Conservation (phyloP, 2,113 vertebrate genomes). For the Acinonyx jubatus region DNA sequence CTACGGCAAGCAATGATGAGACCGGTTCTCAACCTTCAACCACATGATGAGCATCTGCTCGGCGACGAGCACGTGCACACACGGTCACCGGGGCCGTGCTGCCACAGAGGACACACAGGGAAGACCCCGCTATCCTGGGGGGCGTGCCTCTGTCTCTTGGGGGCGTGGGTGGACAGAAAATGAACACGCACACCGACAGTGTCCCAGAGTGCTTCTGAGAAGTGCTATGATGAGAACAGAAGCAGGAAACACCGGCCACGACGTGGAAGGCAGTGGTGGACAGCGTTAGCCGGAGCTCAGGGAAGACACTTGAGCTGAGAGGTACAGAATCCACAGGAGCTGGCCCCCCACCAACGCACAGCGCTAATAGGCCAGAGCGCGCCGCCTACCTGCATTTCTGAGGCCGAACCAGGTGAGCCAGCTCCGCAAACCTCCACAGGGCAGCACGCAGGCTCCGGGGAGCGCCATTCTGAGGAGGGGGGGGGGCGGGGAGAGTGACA, state of each 20-base stretch:
- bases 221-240: not conserved
- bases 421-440: slow-evolving; percentile 98
- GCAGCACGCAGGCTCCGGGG: slow-evolving; percentile 96
- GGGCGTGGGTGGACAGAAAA: not conserved
- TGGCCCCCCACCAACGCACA: not conserved
- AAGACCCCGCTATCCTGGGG: not conserved
- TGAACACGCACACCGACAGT: not conserved
- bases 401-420: slow-evolving; percentile 96
- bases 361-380: accelerated
- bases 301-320: not conserved
- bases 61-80: not conserved
- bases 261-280: accelerated
- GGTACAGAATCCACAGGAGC: accelerated
- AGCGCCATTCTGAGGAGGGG: slow-evolving; percentile 91
- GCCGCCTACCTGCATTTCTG: slow-evolving; percentile 96
- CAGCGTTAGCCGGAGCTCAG: not conserved
- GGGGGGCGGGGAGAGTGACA: not conserved
- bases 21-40: too few relatives aligned
- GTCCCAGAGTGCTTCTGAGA: accelerated
- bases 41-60: not conserved
- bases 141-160: accelerated
- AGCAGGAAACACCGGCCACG: accelerated
- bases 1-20: not conserved
- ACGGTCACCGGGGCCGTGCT: accelerated
- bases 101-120: not conserved